Evolutionary conservation across 1,140 invertebrate species (phyloP).

Genomic region (Drosophila suzukii): DNA sequence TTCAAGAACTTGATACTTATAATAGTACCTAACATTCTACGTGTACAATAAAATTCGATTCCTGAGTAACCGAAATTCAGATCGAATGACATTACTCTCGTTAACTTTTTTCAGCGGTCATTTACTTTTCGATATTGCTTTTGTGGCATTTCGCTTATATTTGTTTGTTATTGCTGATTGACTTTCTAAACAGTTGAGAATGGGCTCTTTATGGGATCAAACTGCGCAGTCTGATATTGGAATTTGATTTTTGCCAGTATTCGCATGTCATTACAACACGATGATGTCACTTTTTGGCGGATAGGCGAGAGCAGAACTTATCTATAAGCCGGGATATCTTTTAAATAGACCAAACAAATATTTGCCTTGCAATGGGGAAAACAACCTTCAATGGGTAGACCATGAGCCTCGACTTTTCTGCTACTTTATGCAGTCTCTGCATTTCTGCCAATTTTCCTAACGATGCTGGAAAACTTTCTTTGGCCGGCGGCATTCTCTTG

Average conservation of each 20-base stretch:
- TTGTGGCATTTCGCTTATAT: slow-evolving; percentile 48
- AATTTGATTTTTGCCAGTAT: slow-evolving; percentile 24
- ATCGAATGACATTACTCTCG: slow-evolving; percentile 9
- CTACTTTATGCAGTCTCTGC: slow-evolving; percentile 6
- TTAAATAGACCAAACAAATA: slow-evolving; percentile 29
- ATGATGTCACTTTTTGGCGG: slow-evolving; percentile 28
- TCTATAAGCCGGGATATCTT: slow-evolving; percentile 29
- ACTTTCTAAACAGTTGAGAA: slow-evolving; percentile 66
- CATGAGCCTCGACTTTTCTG: slow-evolving; percentile 6
- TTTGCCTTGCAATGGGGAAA: slow-evolving; percentile 20
- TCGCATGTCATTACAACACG: slow-evolving; percentile 22
- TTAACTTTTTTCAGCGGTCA: slow-evolving; percentile 46
- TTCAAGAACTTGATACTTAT: too few relatives aligned
- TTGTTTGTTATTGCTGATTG: slow-evolving; percentile 59
- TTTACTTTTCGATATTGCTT: slow-evolving; percentile 67
- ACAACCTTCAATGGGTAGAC: slow-evolving; percentile 5
- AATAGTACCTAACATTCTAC: too few relatives aligned
- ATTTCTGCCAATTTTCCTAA: slow-evolving; percentile 52
- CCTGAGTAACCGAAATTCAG: slow-evolving; percentile 18
- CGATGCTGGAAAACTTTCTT: slow-evolving; percentile 66
- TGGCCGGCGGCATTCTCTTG: slow-evolving; percentile 44
- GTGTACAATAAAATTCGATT: slow-evolving; percentile 6
- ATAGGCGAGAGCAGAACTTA: slow-evolving; percentile 5
- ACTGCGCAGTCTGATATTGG: slow-evolving; percentile 37
- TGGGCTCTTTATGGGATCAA: slow-evolving; percentile 19